These are phyloP conservation scores for Arremon aurantiirostris DNA, from an alignment of 2,797 vertebrate genomes.

Conservation along the genomic window DNA sequence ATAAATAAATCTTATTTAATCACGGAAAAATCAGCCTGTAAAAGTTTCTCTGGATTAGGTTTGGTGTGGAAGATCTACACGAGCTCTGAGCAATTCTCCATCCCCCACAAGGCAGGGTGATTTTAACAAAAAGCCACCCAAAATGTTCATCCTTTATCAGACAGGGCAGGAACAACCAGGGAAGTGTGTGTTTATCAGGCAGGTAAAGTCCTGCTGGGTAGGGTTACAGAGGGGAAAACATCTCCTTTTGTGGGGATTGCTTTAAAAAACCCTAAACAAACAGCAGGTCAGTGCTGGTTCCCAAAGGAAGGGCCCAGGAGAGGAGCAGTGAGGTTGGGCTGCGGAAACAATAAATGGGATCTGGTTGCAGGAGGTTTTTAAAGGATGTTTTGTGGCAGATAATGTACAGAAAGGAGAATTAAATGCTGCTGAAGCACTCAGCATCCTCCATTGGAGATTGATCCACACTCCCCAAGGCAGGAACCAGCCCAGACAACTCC, in stretches of 20 bases:
- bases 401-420: not conserved
- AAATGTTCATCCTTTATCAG: not conserved
- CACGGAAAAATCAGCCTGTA: not conserved
- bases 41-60: not conserved
- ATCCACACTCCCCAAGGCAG: not conserved
- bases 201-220: not conserved
- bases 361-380: not conserved
- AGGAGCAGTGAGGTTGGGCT: not conserved
- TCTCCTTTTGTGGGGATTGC: not conserved
- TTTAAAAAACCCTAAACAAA: not conserved
- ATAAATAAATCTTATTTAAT: not conserved
- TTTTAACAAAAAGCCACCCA: not conserved
- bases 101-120: rapidly evolving
- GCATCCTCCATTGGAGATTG: not conserved
- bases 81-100: not conserved
- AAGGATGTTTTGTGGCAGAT: not conserved
- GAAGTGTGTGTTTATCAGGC: not conserved
- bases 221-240: not conserved
- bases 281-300: not conserved
- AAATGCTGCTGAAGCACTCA: conserved; percentile 8
- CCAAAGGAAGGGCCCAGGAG: not conserved
- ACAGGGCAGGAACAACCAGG: not conserved
- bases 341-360: not conserved
- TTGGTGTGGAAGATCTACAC: not conserved
- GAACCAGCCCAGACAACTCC: not conserved